Evolutionary conservation across 2,113 vertebrate genomes (phyloP), one percentile per base, ranked within the genome.

Genomic region (Pungitius pungitius): DNA sequence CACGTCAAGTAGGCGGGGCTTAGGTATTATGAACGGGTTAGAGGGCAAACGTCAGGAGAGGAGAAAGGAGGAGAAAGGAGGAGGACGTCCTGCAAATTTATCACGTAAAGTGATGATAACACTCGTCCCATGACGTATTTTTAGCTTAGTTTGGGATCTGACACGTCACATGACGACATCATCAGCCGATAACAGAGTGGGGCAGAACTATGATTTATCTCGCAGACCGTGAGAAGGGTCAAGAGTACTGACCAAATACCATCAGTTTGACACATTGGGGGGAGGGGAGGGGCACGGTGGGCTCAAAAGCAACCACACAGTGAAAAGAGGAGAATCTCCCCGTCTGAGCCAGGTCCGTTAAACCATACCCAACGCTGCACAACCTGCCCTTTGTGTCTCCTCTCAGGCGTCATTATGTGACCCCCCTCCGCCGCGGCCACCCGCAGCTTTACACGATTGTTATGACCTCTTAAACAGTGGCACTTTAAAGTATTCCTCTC

Each of bases 381-480:
- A 80, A 26, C 65, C 40, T 60, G 58, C 54, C 78, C 73, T 85
- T 78, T 81, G 75, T 72, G 57, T 79, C 55, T 47, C 65, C 72
- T 77, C 78, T 73, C 67, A 64, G 68, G 57, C 84, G 40, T 69
- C 65, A 73, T 64, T 80, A 64, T 59, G 40, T 76, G 84, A 90
- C 73, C 78, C 78, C 73, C 78, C 78, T 75, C 26, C 40, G 78
- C 67, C 70, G 71, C 75, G 52, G 35, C 82, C 78, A 74, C 88
- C 85, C 69, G 57, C 82, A 65, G 78, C 81, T 83, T 85, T 84
- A 91, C 85, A 88, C 73, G 68, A 87, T n/a, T 70, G 85, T 87
- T 90, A 81, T 62, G 81, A 85, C 87, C 87, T 86, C 83, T 89
- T 88, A 92, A 89, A 89, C 86, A 88, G 90, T 84, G 85, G 86